phyloP scores from a whole-genome alignment of 1,140 invertebrate species.

The Aphaenogaster rudis region DNA sequence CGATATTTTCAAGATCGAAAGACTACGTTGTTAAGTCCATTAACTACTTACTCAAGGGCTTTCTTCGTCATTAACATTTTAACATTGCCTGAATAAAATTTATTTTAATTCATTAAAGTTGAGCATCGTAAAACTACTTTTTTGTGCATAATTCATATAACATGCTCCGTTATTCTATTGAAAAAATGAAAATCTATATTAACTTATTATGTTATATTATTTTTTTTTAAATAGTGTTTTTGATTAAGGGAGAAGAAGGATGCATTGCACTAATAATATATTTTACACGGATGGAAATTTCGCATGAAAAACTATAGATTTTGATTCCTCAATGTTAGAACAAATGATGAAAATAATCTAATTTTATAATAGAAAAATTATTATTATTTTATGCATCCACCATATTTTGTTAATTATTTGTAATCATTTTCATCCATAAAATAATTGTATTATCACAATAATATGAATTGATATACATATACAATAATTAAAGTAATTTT shows the following conservation, averaged over 20 bases:
- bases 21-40: neutral
- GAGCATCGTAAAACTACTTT: neutral
- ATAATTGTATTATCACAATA: too few species aligned
- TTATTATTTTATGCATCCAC: too few species aligned
- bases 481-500: too few species aligned
- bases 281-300: neutral
- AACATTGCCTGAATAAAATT: neutral
- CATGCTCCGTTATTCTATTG: too few species aligned
- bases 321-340: neutral
- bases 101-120: neutral
- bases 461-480: too few species aligned
- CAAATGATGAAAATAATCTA: neutral
- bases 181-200: neutral
- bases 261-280: neutral
- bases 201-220: neutral
- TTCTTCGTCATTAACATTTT: neutral
- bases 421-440: too few species aligned
- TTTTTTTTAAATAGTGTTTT: neutral
- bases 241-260: neutral
- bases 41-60: neutral
- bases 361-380: too few species aligned
- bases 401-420: too few species aligned
- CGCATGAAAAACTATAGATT: neutral
- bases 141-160: neutral
- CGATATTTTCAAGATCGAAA: slow-evolving; percentile 35